Conservation (phyloP, 2,888 invertebrate species). For the Coenonympha arcania region DNA sequence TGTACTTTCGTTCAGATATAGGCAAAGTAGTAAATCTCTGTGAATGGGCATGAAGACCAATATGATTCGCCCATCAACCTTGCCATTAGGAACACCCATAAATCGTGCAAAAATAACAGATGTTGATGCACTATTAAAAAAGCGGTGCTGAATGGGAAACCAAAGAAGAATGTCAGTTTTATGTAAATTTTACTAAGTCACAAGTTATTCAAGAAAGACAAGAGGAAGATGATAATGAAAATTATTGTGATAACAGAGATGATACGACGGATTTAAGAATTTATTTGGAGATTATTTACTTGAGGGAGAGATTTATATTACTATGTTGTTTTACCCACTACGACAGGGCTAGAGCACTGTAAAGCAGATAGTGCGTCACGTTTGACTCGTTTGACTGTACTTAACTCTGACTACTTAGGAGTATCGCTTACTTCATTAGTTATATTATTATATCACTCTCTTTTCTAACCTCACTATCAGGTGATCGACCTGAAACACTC, state of each 20-base stretch:
- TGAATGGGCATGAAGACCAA: constrained; percentile 24
- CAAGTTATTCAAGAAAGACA: background rate
- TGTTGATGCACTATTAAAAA: constrained; percentile 26
- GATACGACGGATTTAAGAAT: background rate
- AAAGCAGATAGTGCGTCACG: no score
- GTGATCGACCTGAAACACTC: no score
- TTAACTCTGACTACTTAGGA: no score
- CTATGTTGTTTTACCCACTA: no score
- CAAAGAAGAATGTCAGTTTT: constrained; percentile 27
- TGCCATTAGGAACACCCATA: constrained; percentile 15
- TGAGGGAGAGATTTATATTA: no score
- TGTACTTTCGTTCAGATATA: constrained; percentile 23
- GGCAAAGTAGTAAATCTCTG: constrained; percentile 23
- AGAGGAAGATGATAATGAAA: background rate
- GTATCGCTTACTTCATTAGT: no score
- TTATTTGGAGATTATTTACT: no score
- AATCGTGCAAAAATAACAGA: constrained; percentile 23
- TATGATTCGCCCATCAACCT: constrained; percentile 24
- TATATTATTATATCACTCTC: no score
- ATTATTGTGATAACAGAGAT: background rate
- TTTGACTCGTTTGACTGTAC: no score
- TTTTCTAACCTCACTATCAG: no score
- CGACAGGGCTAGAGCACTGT: no score
- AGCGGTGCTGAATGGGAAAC: constrained; percentile 26
- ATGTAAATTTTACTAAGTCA: constrained; percentile 13